Percentiles rank a stretch among this genome's conserved stretches.
Conservation (phyloP, 2,797 vertebrate genomes). For the Tenualosa ilisha region DNA sequence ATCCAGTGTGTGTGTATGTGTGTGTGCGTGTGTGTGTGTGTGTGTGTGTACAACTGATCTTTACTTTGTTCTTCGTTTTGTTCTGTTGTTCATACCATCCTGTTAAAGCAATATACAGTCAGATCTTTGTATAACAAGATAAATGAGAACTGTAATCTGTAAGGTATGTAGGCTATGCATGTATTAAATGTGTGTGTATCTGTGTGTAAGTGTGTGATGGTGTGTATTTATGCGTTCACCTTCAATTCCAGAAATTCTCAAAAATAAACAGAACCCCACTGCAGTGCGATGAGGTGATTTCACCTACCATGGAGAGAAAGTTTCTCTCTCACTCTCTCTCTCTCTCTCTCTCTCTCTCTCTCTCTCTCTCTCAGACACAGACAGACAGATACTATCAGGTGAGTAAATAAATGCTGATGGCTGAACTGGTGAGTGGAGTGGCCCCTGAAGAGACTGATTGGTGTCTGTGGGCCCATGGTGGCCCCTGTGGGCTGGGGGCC, state of each 20-base stretch:
- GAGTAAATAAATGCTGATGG: conserved; percentile 51
- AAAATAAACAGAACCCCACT: neutral
- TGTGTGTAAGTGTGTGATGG: neutral
- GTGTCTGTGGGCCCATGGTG: neutral
- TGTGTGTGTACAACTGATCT: too few species aligned
- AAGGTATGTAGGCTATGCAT: neutral
- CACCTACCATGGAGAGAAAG: neutral
- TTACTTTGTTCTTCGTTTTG: too few species aligned
- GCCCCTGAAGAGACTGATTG: neutral
- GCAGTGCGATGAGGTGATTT: neutral
- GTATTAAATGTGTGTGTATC: neutral
- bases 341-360: neutral
- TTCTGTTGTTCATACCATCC: too few species aligned
- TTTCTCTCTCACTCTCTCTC: neutral
- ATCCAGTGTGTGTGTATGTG: neutral
- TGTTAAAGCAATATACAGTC: too few species aligned
- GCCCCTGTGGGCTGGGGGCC: neutral
- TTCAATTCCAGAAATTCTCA: neutral
- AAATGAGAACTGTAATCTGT: too few species aligned
- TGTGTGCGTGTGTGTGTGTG: conserved; percentile 4
- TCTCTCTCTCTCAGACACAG: conserved; percentile 8
- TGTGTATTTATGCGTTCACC: neutral
- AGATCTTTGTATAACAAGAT: too few species aligned
- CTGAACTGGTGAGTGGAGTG: conserved; percentile 31
- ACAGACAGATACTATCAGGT: conserved; percentile 67